Evolutionary conservation across 2,797 vertebrate genomes (phyloP).

Genomic region (Sparidentex hasta): DNA sequence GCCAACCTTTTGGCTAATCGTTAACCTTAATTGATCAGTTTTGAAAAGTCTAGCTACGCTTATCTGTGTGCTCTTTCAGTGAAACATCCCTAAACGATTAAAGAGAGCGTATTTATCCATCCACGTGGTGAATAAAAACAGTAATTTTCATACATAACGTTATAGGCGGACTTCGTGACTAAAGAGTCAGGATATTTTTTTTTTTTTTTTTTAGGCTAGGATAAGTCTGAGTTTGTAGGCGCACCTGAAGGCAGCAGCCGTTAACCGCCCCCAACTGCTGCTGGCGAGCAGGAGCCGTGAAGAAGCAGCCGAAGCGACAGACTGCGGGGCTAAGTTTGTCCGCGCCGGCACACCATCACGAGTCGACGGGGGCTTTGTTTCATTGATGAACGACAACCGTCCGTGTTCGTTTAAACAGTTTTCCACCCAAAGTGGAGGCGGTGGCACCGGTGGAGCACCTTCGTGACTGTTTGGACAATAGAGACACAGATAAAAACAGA

Average conservation of each 20-base stretch:
- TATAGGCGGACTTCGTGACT: background rate
- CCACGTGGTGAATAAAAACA: background rate
- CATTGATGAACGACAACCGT: slow-evolving; percentile 43
- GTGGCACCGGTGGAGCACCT: background rate
- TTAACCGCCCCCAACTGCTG: slow-evolving; percentile 50
- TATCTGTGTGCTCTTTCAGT: background rate
- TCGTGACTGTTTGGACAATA: slow-evolving; percentile 28
- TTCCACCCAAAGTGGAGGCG: background rate
- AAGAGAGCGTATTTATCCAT: too few species aligned
- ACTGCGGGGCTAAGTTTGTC: slow-evolving; percentile 79
- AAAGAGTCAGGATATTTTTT: background rate
- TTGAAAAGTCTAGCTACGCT: too few species aligned
- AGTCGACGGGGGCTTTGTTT: slow-evolving; percentile 68
- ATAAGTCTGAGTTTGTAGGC: background rate
- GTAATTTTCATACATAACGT: background rate
- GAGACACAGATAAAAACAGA: background rate
- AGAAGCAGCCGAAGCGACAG: slow-evolving; percentile 49
- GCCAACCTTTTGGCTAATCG: background rate
- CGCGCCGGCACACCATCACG: slow-evolving; percentile 68
- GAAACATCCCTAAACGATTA: background rate
- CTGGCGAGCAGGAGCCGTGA: slow-evolving; percentile 55
- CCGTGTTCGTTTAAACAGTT: background rate
- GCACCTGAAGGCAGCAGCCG: slow-evolving; percentile 68
- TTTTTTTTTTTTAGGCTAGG: background rate
- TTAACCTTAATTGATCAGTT: background rate